Percentiles rank a stretch among this genome's conserved stretches.
phyloP scores from a whole-genome alignment of 2,888 invertebrate genomes.

The Drosophila pseudotakahashii region DNA sequence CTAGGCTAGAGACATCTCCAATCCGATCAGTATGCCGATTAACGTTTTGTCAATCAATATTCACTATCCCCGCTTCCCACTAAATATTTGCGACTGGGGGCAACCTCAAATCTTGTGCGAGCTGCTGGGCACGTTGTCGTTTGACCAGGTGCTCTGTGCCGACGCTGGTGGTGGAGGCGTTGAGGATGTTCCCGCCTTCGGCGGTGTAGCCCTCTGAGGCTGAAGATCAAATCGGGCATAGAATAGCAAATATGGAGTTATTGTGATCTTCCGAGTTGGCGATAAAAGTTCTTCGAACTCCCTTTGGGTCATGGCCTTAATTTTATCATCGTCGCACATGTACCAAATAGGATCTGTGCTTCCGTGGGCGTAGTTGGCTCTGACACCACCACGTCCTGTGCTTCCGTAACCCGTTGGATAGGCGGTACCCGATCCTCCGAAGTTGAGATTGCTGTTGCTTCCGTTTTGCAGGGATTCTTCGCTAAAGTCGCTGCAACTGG shows the following conservation, averaged over 20 bases:
- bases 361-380: slow-evolving; percentile 54
- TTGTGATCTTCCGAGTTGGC: slow-evolving; percentile 89
- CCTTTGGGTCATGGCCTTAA: slow-evolving; percentile 90
- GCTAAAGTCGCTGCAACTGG: slow-evolving; percentile 77
- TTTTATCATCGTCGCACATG: slow-evolving; percentile 95
- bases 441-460: slow-evolving; percentile 70
- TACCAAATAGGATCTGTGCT: slow-evolving; percentile 88
- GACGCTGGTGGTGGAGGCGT: slow-evolving; percentile 60
- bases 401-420: slow-evolving; percentile 82
- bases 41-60: slow-evolving; percentile 8
- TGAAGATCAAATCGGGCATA: slow-evolving; percentile 88
- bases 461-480: slow-evolving; percentile 80
- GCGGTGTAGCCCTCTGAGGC: slow-evolving; percentile 50
- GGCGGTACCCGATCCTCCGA: slow-evolving; percentile 33
- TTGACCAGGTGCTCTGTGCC: slow-evolving; percentile 79
- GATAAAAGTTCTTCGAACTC: slow-evolving; percentile 92
- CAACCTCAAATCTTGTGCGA: slow-evolving; percentile 77
- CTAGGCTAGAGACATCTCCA: slow-evolving; percentile 64
- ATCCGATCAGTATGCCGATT: slow-evolving; percentile 34
- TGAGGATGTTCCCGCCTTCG: slow-evolving; percentile 58
- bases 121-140: slow-evolving; percentile 75
- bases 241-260: slow-evolving; percentile 94
- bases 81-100: slow-evolving; percentile 9
- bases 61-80: too few relatives aligned
- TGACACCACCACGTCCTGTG: slow-evolving; percentile 79